These are phyloP conservation scores for Platysternon megacephalum DNA, from an alignment of 2,113 vertebrate genomes.

Conservation along the genomic window DNA sequence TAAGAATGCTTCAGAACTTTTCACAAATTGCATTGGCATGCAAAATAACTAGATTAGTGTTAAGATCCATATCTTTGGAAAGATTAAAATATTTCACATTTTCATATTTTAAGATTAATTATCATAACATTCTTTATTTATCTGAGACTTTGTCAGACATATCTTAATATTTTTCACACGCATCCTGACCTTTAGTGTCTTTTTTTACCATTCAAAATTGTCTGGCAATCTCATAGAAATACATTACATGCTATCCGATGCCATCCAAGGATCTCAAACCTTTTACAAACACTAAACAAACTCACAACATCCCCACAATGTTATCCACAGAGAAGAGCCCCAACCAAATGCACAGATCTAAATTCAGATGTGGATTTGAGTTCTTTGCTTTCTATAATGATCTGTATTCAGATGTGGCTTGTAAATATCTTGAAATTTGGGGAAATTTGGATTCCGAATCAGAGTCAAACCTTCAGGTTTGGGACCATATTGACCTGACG, in stretches of 20 bases:
- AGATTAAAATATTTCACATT: not conserved
- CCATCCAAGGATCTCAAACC: not conserved
- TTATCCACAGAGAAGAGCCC: not conserved
- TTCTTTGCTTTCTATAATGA: not conserved
- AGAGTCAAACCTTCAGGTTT: not conserved
- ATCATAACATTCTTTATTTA: not conserved
- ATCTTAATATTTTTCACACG: not conserved
- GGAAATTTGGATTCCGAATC: not conserved
- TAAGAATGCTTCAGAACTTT: not conserved
- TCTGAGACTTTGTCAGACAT: not conserved
- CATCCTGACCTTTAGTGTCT: not conserved
- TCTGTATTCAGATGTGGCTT: not conserved
- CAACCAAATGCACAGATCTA: accelerated
- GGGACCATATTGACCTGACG: not conserved
- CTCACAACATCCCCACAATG: accelerated
- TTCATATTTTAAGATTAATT: not conserved
- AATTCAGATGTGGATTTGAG: not conserved
- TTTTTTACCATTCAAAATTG: not conserved
- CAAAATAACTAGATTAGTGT: not conserved
- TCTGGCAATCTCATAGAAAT: not conserved
- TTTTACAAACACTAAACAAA: not conserved
- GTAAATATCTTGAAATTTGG: not conserved
- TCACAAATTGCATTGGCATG: not conserved
- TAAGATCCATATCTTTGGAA: not conserved
- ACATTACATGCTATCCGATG: accelerated